Percentiles rank a stretch among this genome's conserved stretches.
Evolutionary conservation across 1,140 invertebrate genomes (phyloP).

Genomic region (Microvelia longipes): DNA sequence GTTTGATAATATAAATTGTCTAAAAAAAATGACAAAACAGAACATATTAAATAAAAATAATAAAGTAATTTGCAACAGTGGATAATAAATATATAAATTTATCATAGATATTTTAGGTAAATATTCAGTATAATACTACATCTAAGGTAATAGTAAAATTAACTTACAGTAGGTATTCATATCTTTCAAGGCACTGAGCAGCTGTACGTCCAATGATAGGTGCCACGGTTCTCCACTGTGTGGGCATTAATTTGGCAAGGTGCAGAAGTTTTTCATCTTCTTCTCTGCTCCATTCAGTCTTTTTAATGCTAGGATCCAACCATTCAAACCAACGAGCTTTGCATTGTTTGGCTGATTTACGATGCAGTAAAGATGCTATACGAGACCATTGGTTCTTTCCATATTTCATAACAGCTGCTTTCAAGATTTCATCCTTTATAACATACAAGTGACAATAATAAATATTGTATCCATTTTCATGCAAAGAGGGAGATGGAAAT

Average conservation of each 20-base stretch:
- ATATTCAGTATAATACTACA: no score
- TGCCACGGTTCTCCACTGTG: slow-evolving; percentile 98
- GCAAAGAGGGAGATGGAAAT: neutral
- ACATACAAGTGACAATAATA: slow-evolving; percentile 12
- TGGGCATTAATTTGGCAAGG: slow-evolving; percentile 97
- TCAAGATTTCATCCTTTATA: slow-evolving; percentile 96
- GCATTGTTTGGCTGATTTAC: slow-evolving; percentile 99
- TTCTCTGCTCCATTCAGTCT: slow-evolving; percentile 98
- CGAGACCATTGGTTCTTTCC: slow-evolving; percentile 99
- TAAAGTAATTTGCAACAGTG: no score
- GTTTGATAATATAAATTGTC: no score
- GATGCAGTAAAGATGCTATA: slow-evolving; percentile 93
- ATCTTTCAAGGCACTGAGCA: slow-evolving; percentile 94
- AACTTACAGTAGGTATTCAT: slow-evolving; percentile 88
- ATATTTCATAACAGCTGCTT: slow-evolving; percentile 99
- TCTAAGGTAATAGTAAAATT: no score
- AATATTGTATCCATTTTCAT: neutral
- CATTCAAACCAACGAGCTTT: slow-evolving; percentile 99
- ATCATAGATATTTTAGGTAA: no score
- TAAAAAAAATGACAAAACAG: no score
- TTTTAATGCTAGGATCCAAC: slow-evolving; percentile 99
- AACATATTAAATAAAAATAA: no score
- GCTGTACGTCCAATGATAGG: slow-evolving; percentile 97
- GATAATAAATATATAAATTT: no score
- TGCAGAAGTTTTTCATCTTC: slow-evolving; percentile 98